These are phyloP conservation scores for Malthinus flaveolus DNA, from an alignment of 2,888 invertebrate species.

Conservation along the genomic window DNA sequence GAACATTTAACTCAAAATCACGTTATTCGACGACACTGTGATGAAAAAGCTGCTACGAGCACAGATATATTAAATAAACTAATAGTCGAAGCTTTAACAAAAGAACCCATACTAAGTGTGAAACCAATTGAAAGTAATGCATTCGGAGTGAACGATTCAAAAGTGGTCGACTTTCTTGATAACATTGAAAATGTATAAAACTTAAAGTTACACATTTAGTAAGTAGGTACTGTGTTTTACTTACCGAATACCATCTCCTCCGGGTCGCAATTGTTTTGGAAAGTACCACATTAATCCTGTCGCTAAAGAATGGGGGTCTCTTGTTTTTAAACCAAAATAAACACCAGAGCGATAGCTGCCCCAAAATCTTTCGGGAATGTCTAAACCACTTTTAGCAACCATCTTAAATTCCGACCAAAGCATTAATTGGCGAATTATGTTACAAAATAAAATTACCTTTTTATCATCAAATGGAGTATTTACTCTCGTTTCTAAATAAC, in stretches of 20 bases:
- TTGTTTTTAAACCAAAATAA: constrained; percentile 89
- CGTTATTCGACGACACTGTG: constrained; percentile 6
- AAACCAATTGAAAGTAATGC: neutral
- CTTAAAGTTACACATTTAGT: neutral
- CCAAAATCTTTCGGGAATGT: constrained; percentile 85
- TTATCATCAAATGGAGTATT: constrained; percentile 82
- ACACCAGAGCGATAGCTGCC: constrained; percentile 88
- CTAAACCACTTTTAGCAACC: constrained; percentile 69
- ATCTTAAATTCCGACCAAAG: constrained; percentile 59
- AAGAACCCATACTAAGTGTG: constrained; percentile 6
- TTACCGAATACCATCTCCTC: constrained; percentile 76
- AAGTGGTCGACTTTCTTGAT: constrained; percentile 4
- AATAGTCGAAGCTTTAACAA: constrained; percentile 12
- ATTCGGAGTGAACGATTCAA: neutral
- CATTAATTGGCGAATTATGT: constrained; percentile 2
- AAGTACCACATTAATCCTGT: constrained; percentile 98
- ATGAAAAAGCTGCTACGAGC: neutral
- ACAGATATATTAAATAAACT: constrained; percentile 12
- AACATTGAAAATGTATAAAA: constrained; percentile 13
- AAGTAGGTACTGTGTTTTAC: constrained; percentile 7
- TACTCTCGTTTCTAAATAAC: constrained; percentile 85
- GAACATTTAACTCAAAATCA: constrained; percentile 5
- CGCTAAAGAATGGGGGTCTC: constrained; percentile 85
- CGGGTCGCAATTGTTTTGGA: constrained; percentile 65
- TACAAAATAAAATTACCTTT: constrained; percentile 59